A percentile compares a stretch with the other conserved stretches of the same genome.
These are phyloP conservation scores for Serranus cabrilla DNA, from an alignment of 2,797 vertebrate genomes.

Conservation along the genomic window DNA sequence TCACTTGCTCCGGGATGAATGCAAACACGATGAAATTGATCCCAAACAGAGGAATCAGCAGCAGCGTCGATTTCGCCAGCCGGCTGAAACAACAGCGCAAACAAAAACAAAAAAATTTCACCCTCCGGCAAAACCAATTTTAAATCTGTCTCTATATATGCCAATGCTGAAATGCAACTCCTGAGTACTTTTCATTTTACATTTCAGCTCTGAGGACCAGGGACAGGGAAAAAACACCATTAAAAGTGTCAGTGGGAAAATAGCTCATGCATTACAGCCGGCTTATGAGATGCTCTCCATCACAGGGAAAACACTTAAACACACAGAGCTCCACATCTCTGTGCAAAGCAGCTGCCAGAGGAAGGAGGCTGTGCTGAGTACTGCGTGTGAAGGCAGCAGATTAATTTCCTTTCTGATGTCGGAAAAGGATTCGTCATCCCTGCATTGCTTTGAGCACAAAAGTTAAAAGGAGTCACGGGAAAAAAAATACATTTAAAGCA, in stretches of 20 bases:
- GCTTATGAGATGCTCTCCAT: slow-evolving; percentile 63
- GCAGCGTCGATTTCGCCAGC: slow-evolving; percentile 95
- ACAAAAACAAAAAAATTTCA: slow-evolving; percentile 23
- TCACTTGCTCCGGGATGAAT: slow-evolving; percentile 94
- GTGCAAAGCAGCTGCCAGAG: slow-evolving; percentile 34
- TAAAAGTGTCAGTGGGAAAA: slow-evolving; percentile 64
- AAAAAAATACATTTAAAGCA: slow-evolving; percentile 22
- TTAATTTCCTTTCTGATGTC: slow-evolving; percentile 15
- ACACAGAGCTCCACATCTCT: slow-evolving; percentile 55
- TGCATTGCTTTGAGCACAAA: slow-evolving; percentile 6
- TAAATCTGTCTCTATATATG: slow-evolving; percentile 39
- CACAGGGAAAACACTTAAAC: slow-evolving; percentile 63
- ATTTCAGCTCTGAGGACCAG: slow-evolving; percentile 47
- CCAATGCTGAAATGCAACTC: slow-evolving; percentile 57
- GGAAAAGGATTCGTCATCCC: slow-evolving; percentile 30
- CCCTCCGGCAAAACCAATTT: slow-evolving; percentile 44
- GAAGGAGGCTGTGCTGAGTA: slow-evolving; percentile 10
- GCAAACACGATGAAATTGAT: slow-evolving; percentile 96
- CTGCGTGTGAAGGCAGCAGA: background rate
- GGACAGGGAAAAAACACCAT: slow-evolving; percentile 40
- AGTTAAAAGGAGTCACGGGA: background rate
- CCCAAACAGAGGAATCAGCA: slow-evolving; percentile 97
- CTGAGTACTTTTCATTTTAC: slow-evolving; percentile 55
- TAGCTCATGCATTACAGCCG: slow-evolving; percentile 59
- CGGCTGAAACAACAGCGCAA: slow-evolving; percentile 86